Evolutionary conservation across 2,888 invertebrate genomes (phyloP), one percentile per base, ranked within the genome.

Genomic region (Anoncus sp.): DNA sequence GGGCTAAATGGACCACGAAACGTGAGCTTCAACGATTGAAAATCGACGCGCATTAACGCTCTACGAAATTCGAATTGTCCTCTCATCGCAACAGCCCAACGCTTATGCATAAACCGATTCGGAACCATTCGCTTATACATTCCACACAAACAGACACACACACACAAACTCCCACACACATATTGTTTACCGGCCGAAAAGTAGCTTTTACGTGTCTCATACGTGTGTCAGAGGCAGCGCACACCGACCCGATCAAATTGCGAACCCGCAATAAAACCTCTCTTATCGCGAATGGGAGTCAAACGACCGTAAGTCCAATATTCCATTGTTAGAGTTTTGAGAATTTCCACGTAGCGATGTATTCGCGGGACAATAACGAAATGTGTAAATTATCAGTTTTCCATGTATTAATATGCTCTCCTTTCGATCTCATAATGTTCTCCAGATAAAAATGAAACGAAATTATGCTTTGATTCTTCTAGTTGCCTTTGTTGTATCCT

Each of bases 31-130:
- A 18, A 22, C 47, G 49, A 72, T 67, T 49, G 71, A 71, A 78
- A 75, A 75, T 66, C 51, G 67, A 72, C 57, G 51, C 67, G 57
- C 57, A 75, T 79, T 67, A 72, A 75, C 75, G 72, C 71, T 75
- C 51, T 65, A 57, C 51, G 57, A 51, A 66, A 72, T 75, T 79
- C 67, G 27, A 79, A 79, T 69, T 27, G 18, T 35, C 20, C 51
- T 43, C 53, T 71, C 51, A 45, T 45, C 18, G 43, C 40, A 31
- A 20, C 40, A 27, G 31, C 31, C 24, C 47, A 35, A 49, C 45
- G 35, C 35, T 63, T 35, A 62, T 31, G 35, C 53, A 43, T 53
- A 27, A 53, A 45, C 22, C 51, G 22, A 72, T 63, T 63, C n/a
- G n/a, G n/a, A 45, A 31, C n/a, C 38, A 59, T 35, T 47, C 27